Percentiles rank a stretch among this genome's conserved stretches.
These are phyloP conservation scores for Dasyornis broadbenti DNA, from an alignment of 2,113 vertebrate genomes.

Conservation along the genomic window DNA sequence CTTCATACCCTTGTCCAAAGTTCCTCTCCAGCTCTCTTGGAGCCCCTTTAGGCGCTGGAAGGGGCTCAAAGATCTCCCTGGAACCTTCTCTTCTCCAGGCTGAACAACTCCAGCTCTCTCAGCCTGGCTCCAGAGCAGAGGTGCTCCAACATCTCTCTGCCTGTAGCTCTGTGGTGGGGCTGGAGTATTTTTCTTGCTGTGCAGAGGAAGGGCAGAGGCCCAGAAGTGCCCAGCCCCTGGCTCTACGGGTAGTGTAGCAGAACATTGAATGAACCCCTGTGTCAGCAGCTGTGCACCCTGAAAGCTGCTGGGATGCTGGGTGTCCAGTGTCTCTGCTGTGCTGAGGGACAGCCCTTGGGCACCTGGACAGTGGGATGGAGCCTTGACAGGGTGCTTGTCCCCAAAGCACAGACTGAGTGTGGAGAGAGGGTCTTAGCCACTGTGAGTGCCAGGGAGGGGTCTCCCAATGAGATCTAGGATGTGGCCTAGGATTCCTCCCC, in stretches of 20 bases:
- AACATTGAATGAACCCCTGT: fast-evolving
- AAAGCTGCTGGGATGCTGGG: not conserved
- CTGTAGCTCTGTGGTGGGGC: not conserved
- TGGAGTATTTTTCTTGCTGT: not conserved
- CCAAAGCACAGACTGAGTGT: not conserved
- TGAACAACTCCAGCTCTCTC: not conserved
- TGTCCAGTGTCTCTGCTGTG: not conserved
- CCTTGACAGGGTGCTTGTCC: not conserved
- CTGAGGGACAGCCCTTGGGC: not conserved
- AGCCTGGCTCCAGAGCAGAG: not conserved
- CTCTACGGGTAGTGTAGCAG: not conserved
- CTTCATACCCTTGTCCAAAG: not conserved
- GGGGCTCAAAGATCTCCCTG: not conserved
- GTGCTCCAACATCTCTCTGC: not conserved
- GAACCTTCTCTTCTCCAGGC: not conserved
- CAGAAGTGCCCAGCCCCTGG: no score
- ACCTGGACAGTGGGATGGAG: not conserved
- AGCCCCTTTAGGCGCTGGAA: not conserved
- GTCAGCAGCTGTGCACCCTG: not conserved
- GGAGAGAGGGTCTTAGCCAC: not conserved
- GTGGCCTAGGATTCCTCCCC: not conserved
- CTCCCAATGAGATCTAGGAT: not conserved
- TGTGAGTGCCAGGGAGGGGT: not conserved
- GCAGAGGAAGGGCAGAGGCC: not conserved
- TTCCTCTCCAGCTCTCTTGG: not conserved